A percentile compares a stretch with the other conserved stretches of the same genome.
These are phyloP conservation scores for Drosophila bocki DNA, from an alignment of 1,140 invertebrate genomes.

Conservation along the genomic window DNA sequence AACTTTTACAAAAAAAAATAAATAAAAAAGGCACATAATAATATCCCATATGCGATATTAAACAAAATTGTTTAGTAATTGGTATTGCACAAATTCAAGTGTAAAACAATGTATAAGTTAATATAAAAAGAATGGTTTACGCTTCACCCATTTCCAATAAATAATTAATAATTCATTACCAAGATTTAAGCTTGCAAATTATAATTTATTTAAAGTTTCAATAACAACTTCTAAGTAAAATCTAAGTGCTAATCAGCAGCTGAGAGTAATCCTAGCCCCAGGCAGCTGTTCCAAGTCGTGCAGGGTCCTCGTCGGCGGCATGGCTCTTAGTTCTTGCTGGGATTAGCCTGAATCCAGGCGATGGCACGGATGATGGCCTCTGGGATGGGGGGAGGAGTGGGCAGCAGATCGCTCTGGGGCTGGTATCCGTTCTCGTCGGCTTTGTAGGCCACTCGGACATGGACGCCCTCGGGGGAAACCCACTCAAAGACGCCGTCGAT, in stretches of 20 bases:
- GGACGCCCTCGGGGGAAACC: slow-evolving; percentile 84
- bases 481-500: slow-evolving; percentile 66
- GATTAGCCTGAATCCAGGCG: slow-evolving; percentile 85
- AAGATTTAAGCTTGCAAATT: slow-evolving; percentile 6
- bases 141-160: too few relatives aligned
- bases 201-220: slow-evolving; percentile 30
- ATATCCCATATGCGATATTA: too few relatives aligned
- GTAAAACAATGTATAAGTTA: too few relatives aligned
- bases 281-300: slow-evolving; percentile 12
- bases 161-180: too few relatives aligned
- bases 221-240: slow-evolving; percentile 5
- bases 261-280: neutral
- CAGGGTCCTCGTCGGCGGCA: neutral
- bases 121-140: too few relatives aligned
- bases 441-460: slow-evolving; percentile 86
- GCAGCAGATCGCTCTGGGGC: slow-evolving; percentile 85
- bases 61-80: too few relatives aligned
- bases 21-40: too few relatives aligned
- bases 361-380: slow-evolving; percentile 67
- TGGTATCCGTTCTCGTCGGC: slow-evolving; percentile 88
- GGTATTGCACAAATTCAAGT: too few relatives aligned
- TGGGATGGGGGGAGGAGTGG: slow-evolving; percentile 73
- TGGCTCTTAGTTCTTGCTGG: slow-evolving; percentile 40
- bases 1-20: too few relatives aligned
- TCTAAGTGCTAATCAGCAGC: slow-evolving; percentile 17